Evolutionary conservation across 2,797 vertebrate species (phyloP), one percentile per base, ranked within the genome.

Genomic region (Molossus alvarezi): DNA sequence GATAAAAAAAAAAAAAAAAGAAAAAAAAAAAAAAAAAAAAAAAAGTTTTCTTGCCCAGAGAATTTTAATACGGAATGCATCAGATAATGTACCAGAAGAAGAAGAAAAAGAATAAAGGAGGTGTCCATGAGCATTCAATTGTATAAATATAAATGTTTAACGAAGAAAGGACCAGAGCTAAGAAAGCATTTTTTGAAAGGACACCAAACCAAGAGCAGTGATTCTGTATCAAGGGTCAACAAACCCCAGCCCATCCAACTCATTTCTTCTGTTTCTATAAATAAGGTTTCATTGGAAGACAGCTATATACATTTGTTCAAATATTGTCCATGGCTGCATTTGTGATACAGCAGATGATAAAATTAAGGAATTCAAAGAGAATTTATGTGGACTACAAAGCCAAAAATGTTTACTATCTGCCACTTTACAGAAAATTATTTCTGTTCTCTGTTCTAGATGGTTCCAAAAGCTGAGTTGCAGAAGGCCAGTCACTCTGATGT

Each of bases 151-250:
- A 85, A 95, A 57, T 48, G 10, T 81, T 94, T 90, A 64, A 45
- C 69, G 48, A 94, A 91, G 48, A 80, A 95, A 88, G 13, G 10
- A 79, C 58, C 60, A 75, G 10, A 88, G n/a, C 48, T 84, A 25
- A 81, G 45, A 79, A 84, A 69, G 67, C 11, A 1, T 45, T 51
- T 67, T 83, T 41, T 86, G 48, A 76, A 91, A 90, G n/a, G 27
- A 91, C 41, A 71, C 11, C 33, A 86, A 88, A 60, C 1, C n/a
- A 67, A 67, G 55, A 76, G n/a, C 7, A 8, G 21, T 5, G 3
- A 91, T 1, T 72, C 29, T 48, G 69, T 37, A 60, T 65, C 17
- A 85, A 67, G 23, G 2, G 15, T 71, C 62, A 93, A 81, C 15
- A 81, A 92, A 90, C 6, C 29, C 75, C 0, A 27, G 57, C 23